Base-by-base conservation (phyloP, 2,797 vertebrate species). In the Sebastes hubbsi region DNA sequence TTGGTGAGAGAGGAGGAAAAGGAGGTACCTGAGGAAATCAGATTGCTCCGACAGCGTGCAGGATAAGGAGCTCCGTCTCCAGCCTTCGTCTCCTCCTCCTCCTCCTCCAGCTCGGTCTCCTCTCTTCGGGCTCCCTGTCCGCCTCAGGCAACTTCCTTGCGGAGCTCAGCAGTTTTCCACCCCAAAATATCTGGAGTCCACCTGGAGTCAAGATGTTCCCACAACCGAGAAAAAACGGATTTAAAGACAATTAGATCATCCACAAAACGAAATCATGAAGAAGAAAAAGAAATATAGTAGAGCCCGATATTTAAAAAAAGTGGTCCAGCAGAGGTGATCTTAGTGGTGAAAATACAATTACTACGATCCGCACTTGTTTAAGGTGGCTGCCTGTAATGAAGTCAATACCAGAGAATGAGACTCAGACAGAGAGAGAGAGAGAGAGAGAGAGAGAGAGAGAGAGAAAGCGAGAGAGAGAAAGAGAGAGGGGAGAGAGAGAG, bases 121-220 rank as follows among this genome's bases (percentile, higher is more conserved):
- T 49, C 42, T 38, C 36, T 38, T 38, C 8, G 67, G 86, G 90
- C 78, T 90, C 74, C 85, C 84, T 78, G 87, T 80, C 82, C 84
- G 89, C 92, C 92, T 89, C 81, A 27, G 87, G 90, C 88, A 95
- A 95, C 93, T 95, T 95, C 94, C 91, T 92, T 94, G 94, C 92
- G 89, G 87, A 94, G 88, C 92, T 92, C 92, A 94, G 93, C 93
- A 95, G 91, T 93, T 93, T 92, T 64, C 13, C 20, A 49, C 14
- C 42, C 61, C 61, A 24, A 82, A 72, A 84, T 64, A 72, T 46
- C 79, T 38, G 36, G 36, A 74, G 77, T 70, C 78, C 81, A 78
- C 77, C 76, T 67, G 64, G 75, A 80, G 75, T 59, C 56, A 29
- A 34, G 52, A 62, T 63, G 11, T 30, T 18, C 38, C 14, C 24